phyloP scores from a whole-genome alignment of 1,140 invertebrate genomes.

The Doryteuthis pealeii region DNA sequence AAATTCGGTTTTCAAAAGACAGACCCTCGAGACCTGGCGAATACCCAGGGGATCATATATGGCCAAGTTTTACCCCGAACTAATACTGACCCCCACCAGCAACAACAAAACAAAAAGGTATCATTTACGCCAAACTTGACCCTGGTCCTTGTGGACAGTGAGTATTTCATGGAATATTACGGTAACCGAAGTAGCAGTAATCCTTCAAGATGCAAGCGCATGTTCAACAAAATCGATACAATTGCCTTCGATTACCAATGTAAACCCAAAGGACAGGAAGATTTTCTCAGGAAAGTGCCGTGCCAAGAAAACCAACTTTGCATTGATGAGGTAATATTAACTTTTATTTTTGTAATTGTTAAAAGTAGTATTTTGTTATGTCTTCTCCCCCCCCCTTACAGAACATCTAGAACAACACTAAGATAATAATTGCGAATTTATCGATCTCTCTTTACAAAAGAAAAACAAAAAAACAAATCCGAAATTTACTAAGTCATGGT shows the following conservation, averaged over 20 bases:
- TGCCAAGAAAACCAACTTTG: constrained; percentile 79
- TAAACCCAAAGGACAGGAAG: constrained; percentile 72
- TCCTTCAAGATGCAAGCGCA: constrained; percentile 73
- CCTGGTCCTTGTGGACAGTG: constrained; percentile 82
- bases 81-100: neutral
- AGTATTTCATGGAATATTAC: constrained; percentile 86
- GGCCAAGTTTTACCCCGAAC: constrained; percentile 60
- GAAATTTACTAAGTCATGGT: no score
- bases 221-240: constrained; percentile 82
- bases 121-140: constrained; percentile 71
- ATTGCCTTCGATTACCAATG: constrained; percentile 84
- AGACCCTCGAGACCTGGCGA: constrained; percentile 75
- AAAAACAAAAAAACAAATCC: no score
- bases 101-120: constrained; percentile 66
- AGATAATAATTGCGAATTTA: no score
- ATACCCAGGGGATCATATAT: constrained; percentile 91
- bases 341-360: no score
- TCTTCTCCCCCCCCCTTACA: no score
- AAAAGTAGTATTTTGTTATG: no score
- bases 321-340: constrained; percentile 76
- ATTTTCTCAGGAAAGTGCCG: constrained; percentile 86
- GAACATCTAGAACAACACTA: no score
- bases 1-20: constrained; percentile 98
- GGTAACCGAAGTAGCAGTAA: constrained; percentile 72
- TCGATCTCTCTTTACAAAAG: no score